Evolutionary conservation across 2,888 invertebrate genomes (phyloP), one percentile per base, ranked within the genome.

Genomic region (Melolontha melolontha): DNA sequence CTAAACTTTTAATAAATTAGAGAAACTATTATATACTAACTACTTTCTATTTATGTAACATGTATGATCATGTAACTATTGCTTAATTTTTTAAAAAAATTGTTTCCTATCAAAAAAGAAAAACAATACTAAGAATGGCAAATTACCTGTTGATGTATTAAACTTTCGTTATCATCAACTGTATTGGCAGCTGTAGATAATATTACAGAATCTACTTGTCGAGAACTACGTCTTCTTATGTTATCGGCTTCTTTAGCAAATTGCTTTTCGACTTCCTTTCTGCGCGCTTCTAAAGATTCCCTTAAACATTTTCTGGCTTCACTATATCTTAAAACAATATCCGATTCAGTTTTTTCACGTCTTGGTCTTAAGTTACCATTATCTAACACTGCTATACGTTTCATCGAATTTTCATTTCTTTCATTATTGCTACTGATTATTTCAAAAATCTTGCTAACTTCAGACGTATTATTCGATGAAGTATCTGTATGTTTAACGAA

Each of bases 291-390:
- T 73, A 85, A 75, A 71, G 82, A 84, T 69, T 85, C 84, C 64
- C 85, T 78, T 52, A 85, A 82, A 72, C 85, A 85, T 73, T 84
- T 85, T 64, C 87, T 82, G 68, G 84, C 84, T 69, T 86, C 85
- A 55, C 86, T 85, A 82, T 87, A 90, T 78, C 91, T 87, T 80
- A 92, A 88, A 77, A 93, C 90, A 81, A 94, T 93, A 83, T 93
- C 93, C 70, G 93, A 94, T 85, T 95, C 94, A 79, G 94, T 95
- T 86, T 94, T 94, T 88, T 95, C 94, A 78, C 94, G 87, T 78
- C 94, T 88, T 59, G 92, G 93, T 78, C 88, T 87, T 75, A 90
- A 81, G 73, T 88, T 84, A 78, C 78, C 75, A 63, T 77, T 74
- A 67, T 78, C 73, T 49, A 75, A 68, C 59, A 75, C 50, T 17